These are phyloP conservation scores for Denticeps clupeoides DNA, from an alignment of 2,797 vertebrate species.

Conservation along the genomic window DNA sequence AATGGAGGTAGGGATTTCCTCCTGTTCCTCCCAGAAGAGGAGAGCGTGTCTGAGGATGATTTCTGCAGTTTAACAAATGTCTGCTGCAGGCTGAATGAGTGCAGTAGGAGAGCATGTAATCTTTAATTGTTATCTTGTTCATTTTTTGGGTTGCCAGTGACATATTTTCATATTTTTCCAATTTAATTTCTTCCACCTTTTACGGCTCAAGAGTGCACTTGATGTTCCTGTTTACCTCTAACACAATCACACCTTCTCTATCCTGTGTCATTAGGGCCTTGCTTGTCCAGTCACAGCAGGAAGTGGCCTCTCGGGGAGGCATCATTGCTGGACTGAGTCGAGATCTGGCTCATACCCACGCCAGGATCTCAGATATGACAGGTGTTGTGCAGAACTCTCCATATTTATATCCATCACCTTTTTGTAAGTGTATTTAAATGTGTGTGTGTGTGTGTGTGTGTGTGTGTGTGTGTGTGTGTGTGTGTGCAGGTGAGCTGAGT, in stretches of 20 bases:
- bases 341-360: constrained; percentile 47
- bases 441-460: background rate
- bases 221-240: background rate
- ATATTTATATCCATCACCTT: background rate
- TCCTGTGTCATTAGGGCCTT: constrained; percentile 37
- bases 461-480: background rate
- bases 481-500: constrained; percentile 51
- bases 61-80: too few species aligned
- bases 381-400: constrained; percentile 36
- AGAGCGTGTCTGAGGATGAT: too few species aligned
- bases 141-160: too few species aligned
- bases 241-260: too few species aligned
- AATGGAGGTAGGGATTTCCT: too few species aligned
- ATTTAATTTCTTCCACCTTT: background rate
- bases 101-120: too few species aligned
- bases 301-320: constrained; percentile 47
- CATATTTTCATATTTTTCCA: too few species aligned
- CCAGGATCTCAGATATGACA: constrained; percentile 58
- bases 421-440: background rate
- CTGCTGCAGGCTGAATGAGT: too few species aligned
- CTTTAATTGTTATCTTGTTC: too few species aligned
- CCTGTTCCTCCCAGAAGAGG: too few species aligned
- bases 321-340: constrained; percentile 43
- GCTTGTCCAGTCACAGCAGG: constrained; percentile 35
- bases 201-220: background rate